phyloP scores from a whole-genome alignment of 2,113 vertebrate species.

The Pelobates fuscus region DNA sequence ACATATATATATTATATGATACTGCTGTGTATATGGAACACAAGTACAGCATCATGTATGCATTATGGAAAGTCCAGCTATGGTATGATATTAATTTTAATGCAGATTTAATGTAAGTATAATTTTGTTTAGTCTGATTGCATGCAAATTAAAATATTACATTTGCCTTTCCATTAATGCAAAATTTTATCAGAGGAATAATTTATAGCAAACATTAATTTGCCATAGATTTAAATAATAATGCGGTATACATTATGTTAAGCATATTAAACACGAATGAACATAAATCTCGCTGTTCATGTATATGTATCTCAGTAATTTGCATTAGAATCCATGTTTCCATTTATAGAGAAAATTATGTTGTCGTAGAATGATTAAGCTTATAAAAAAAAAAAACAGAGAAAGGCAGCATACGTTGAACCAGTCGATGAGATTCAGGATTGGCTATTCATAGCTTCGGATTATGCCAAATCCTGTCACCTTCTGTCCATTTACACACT shows the following conservation, averaged over 20 bases:
- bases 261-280: background rate
- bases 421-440: background rate
- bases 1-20: no score
- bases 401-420: background rate
- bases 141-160: background rate
- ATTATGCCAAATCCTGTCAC: slow-evolving; percentile 39
- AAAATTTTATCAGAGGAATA: slow-evolving; percentile 9
- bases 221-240: slow-evolving; percentile 29
- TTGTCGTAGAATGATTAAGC: background rate
- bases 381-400: background rate
- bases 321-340: background rate
- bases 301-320: background rate
- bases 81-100: no score
- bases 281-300: background rate
- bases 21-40: no score
- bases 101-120: no score
- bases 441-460: slow-evolving; percentile 36
- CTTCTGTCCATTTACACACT: slow-evolving; percentile 37
- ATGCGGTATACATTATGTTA: slow-evolving; percentile 16
- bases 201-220: background rate
- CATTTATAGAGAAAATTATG: background rate
- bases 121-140: no score
- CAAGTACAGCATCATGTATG: no score
- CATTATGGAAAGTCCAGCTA: no score
- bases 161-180: background rate